A percentile compares a stretch with the other conserved stretches of the same genome.
These are phyloP conservation scores for Periophthalmodon schlosseri DNA, from an alignment of 2,113 vertebrate species.

Conservation along the genomic window DNA sequence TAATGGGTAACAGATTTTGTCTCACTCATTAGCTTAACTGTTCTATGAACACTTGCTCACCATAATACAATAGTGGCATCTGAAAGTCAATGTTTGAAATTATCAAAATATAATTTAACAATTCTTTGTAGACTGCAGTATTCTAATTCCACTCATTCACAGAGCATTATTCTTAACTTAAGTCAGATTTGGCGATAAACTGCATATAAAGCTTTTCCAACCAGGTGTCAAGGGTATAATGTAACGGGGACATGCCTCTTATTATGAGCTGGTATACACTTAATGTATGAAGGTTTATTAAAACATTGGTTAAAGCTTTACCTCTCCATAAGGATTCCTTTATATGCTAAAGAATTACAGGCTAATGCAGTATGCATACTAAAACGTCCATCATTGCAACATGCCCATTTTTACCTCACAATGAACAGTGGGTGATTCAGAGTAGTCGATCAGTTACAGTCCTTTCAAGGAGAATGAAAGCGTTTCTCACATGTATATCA, in stretches of 20 bases:
- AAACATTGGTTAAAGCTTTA: too few species aligned
- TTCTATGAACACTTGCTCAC: not conserved
- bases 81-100: not conserved
- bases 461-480: not conserved
- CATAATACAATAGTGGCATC: not conserved
- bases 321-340: too few species aligned
- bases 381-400: not conserved
- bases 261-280: not conserved
- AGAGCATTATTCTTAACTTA: not conserved
- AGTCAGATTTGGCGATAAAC: not conserved
- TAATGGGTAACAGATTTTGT: not conserved
- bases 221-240: not conserved
- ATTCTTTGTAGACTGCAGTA: not conserved
- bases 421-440: not conserved
- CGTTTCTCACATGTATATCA: not conserved
- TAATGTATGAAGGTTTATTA: too few species aligned
- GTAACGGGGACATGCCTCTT: not conserved
- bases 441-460: not conserved
- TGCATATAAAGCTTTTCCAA: not conserved
- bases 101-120: not conserved
- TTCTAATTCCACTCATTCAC: too few species aligned
- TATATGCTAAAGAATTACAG: too few species aligned
- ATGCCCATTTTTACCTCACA: slow-evolving; percentile 14
- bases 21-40: not conserved
- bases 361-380: not conserved